Base-by-base conservation (phyloP, 1,140 invertebrate species). In the Mamestra configurata region DNA sequence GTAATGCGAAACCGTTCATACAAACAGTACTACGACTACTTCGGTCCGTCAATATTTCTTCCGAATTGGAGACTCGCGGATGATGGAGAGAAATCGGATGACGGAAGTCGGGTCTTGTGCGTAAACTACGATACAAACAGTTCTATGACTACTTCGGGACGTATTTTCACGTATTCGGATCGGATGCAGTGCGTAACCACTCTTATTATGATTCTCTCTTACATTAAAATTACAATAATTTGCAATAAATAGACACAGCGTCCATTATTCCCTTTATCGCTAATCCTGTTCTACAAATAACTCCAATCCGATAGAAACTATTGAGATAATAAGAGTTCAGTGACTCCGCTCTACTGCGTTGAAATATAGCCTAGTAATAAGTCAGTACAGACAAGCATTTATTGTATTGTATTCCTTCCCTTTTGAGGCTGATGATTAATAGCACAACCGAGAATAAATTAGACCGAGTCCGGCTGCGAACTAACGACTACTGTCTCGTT, bases 361-460 rank as follows among this genome's bases (percentile, higher is more conserved):
- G 64, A 11, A 68, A 64, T 31, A 31, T 31, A 68, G 13, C 40
- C 35, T n/a, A 68, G 64, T 13, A 68, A 68, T 68, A 68, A 68
- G 37, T 68, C 37, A 68, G 10, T 46, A 43, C 40, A 22, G 35
- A 68, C 64, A 68, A 43, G 64, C 64, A 68, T 46, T 68, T 68
- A 68, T 68, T 68, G 64, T 68, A 68, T 68, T 43, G 64, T 68
- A 46, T 68, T 68, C 35, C 59, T 40, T 64, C 20, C 40, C 64
- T 46, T 46, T 68, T 68, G 7, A 68, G 31, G 1, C 37, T 35
- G 11, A 24, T 68, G 64, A 68, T 68, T 68, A 68, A 68, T 68
- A 68, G 37, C 22, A 46, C 35, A 13, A 24, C 64, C 22, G 64
- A 46, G 64, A 68, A 68, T 68, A 68, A 68, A 68, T 68, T 68